Evolutionary conservation across 2,888 invertebrate genomes (phyloP).

Genomic region (Calameuta idolon): DNA sequence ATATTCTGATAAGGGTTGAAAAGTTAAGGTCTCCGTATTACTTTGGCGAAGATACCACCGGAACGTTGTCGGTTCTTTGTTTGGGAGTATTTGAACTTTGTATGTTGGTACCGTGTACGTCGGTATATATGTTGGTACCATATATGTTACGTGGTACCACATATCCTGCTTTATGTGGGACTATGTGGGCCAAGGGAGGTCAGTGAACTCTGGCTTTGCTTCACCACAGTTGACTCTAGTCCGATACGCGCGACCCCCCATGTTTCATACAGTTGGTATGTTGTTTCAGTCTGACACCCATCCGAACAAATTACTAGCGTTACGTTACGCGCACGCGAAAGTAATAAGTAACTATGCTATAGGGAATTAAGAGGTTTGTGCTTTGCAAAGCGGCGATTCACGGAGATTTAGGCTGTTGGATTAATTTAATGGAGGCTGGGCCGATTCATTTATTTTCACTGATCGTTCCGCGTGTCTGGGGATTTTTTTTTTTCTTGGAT

Average conservation of each 20-base stretch:
- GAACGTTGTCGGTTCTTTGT: not conserved
- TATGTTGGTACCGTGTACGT: not conserved
- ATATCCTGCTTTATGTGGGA: conserved; percentile 9
- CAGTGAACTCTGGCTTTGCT: conserved; percentile 30
- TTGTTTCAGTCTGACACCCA: conserved; percentile 15
- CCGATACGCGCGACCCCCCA: conserved; percentile 22
- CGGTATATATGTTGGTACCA: not conserved
- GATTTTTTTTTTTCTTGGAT: not conserved
- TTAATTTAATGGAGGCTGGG: not conserved
- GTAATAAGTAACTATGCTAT: not conserved
- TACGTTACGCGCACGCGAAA: not conserved
- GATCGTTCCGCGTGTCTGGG: not conserved
- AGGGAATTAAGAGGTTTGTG: not conserved
- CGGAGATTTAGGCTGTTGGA: not conserved
- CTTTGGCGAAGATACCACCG: conserved; percentile 1
- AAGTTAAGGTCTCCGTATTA: not conserved
- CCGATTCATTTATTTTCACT: not conserved
- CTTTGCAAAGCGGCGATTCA: not conserved
- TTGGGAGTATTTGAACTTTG: not conserved
- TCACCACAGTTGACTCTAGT: conserved; percentile 19
- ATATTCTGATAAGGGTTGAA: not conserved
- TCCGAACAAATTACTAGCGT: conserved; percentile 16
- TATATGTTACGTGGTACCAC: conserved; percentile 15
- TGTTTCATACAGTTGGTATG: conserved; percentile 17
- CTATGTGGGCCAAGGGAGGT: conserved; percentile 42